A percentile compares a stretch with the other conserved stretches of the same genome.
Evolutionary conservation across 2,888 invertebrate genomes (phyloP).

Genomic region (Pristionchus exspectatus): DNA sequence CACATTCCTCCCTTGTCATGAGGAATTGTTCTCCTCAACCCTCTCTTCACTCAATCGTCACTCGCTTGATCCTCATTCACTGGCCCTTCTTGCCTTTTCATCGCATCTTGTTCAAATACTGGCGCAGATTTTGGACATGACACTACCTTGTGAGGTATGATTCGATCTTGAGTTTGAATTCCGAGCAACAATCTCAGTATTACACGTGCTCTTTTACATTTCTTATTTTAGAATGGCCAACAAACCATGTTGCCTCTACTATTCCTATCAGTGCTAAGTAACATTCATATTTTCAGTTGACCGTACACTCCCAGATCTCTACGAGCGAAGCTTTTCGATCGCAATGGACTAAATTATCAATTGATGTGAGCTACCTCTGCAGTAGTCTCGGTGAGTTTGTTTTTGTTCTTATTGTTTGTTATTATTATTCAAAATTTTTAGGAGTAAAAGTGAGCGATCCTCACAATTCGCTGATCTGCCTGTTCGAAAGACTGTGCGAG

Average conservation of each 20-base stretch:
- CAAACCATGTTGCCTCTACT: too few relatives aligned
- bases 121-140: slow-evolving; percentile 12
- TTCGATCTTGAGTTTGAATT: not conserved
- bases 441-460: not conserved
- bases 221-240: too few relatives aligned
- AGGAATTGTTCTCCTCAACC: not conserved
- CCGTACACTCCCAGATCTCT: not conserved
- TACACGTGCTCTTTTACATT: too few relatives aligned
- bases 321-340: not conserved
- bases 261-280: too few relatives aligned
- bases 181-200: too few relatives aligned
- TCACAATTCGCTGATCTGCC: slow-evolving; percentile 36
- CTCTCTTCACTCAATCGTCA: not conserved
- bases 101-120: slow-evolving; percentile 41
- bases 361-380: not conserved
- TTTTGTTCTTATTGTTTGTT: not conserved
- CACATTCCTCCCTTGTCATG: too few relatives aligned
- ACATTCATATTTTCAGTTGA: not conserved
- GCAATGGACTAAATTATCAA: slow-evolving; percentile 25
- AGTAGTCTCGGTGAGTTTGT: not conserved
- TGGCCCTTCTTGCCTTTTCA: slow-evolving; percentile 19
- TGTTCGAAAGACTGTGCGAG: slow-evolving; percentile 22
- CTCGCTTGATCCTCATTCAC: not conserved
- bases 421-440: not conserved
- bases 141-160: slow-evolving; percentile 8